A percentile compares a stretch with the other conserved stretches of the same genome.
phyloP scores from a whole-genome alignment of 2,797 vertebrate species.

The Telmatherina bonti region DNA sequence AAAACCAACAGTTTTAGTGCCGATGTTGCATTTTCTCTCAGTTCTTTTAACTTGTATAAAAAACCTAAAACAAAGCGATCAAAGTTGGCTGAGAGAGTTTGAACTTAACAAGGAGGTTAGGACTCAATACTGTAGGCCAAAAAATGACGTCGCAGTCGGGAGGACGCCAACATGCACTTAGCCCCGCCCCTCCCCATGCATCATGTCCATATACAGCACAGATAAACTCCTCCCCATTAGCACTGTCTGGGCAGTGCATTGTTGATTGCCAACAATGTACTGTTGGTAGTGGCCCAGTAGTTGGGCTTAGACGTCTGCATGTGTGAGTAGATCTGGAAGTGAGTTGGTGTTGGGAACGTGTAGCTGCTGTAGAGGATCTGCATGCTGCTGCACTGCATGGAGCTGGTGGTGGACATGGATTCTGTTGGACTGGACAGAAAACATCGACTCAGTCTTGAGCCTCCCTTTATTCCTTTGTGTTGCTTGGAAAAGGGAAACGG shows the following conservation, averaged over 20 bases:
- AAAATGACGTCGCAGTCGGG: conserved; percentile 60
- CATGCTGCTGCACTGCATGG: conserved; percentile 16
- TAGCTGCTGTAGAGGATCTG: conserved; percentile 46
- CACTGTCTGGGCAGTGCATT: conserved; percentile 92
- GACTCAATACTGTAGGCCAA: conserved; percentile 3
- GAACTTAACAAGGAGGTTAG: too few species aligned
- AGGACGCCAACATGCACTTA: conserved; percentile 37
- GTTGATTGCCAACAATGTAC: conserved; percentile 97
- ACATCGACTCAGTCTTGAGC: not conserved
- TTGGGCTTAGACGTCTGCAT: conserved; percentile 86
- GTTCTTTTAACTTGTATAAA: too few species aligned
- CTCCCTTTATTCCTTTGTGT: not conserved
- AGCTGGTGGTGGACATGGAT: not conserved
- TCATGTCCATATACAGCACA: conserved; percentile 53
- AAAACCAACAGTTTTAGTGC: not conserved
- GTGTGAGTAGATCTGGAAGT: conserved; percentile 64
- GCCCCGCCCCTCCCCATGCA: conserved; percentile 40
- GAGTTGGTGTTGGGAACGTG: conserved; percentile 43
- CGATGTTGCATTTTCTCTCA: not conserved
- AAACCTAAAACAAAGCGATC: too few species aligned
- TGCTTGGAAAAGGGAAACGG: not conserved
- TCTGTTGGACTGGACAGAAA: not conserved
- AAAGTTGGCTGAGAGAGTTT: too few species aligned
- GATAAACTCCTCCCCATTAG: conserved; percentile 80
- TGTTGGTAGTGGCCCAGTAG: conserved; percentile 88